Conservation (phyloP, 2,888 invertebrate genomes). For the Acanthopleura granulata region DNA sequence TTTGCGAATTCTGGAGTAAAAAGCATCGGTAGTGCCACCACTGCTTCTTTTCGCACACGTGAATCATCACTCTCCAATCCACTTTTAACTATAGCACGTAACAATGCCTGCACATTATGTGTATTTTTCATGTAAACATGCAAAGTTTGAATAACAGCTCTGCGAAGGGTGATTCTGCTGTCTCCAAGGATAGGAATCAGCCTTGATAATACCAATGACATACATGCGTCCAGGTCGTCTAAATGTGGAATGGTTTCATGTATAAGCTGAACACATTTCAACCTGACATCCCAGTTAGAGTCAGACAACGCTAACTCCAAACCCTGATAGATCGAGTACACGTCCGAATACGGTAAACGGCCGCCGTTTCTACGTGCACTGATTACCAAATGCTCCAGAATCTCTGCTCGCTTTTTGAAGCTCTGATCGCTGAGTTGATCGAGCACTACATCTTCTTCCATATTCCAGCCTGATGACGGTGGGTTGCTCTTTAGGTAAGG, state of each 20-base stretch:
- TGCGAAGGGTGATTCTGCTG: slow-evolving; percentile 62
- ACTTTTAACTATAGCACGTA: slow-evolving; percentile 66
- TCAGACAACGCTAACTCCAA: slow-evolving; percentile 69
- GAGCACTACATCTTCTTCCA: slow-evolving; percentile 66
- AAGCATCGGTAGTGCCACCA: slow-evolving; percentile 68
- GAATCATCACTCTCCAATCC: slow-evolving; percentile 68
- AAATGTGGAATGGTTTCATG: slow-evolving; percentile 65
- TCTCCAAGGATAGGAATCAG: slow-evolving; percentile 68
- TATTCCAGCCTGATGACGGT: slow-evolving; percentile 61
- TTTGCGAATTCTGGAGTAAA: slow-evolving; percentile 69
- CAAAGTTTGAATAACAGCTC: slow-evolving; percentile 70
- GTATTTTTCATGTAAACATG: slow-evolving; percentile 70
- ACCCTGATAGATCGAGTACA: slow-evolving; percentile 64
- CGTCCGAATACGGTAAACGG: slow-evolving; percentile 59
- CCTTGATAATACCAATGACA: slow-evolving; percentile 65
- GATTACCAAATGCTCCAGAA: slow-evolving; percentile 63
- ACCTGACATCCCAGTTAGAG: slow-evolving; percentile 70
- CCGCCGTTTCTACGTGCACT: slow-evolving; percentile 64
- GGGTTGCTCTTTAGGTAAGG: slow-evolving; percentile 46
- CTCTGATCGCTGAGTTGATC: slow-evolving; percentile 63
- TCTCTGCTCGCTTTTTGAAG: slow-evolving; percentile 62
- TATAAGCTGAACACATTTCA: slow-evolving; percentile 69
- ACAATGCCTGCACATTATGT: slow-evolving; percentile 66
- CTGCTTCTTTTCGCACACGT: slow-evolving; percentile 66
- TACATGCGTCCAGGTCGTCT: slow-evolving; percentile 66